Evolutionary conservation across 2,888 invertebrate species (phyloP).

Genomic region (Sceliomorpha sp.): DNA sequence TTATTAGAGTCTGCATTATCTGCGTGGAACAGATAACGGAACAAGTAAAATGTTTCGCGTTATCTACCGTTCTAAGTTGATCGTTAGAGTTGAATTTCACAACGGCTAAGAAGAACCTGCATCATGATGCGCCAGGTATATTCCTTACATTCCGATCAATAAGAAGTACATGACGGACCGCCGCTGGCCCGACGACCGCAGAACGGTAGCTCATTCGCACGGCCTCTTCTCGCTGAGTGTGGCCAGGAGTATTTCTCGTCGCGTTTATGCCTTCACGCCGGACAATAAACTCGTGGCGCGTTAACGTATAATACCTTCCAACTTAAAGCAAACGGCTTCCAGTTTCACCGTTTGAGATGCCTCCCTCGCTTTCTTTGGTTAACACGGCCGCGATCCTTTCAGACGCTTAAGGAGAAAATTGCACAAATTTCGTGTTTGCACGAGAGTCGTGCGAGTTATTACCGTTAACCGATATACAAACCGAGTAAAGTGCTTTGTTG

Average conservation of each 20-base stretch:
- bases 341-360: slow-evolving; percentile 5
- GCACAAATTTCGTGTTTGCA: slow-evolving; percentile 5
- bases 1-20: no score
- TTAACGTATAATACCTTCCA: slow-evolving; percentile 11
- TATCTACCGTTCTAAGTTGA: slow-evolving; percentile 60
- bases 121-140: not conserved
- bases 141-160: slow-evolving; percentile 17
- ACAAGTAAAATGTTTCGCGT: slow-evolving; percentile 61
- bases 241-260: slow-evolving; percentile 11
- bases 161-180: slow-evolving; percentile 9
- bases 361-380: slow-evolving; percentile 8
- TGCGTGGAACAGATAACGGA: slow-evolving; percentile 69
- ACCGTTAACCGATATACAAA: no score
- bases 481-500: no score
- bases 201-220: slow-evolving; percentile 27
- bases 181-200: slow-evolving; percentile 12
- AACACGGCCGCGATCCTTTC: not conserved
- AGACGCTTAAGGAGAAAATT: slow-evolving; percentile 1
- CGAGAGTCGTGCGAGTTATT: no score
- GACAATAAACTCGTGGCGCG: slow-evolving; percentile 18
- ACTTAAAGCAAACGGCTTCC: slow-evolving; percentile 6
- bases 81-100: slow-evolving; percentile 15
- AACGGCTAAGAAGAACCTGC: slow-evolving; percentile 4
- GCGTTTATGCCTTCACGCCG: slow-evolving; percentile 20
- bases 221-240: slow-evolving; percentile 2